Evolutionary conservation across 1,140 invertebrate genomes (phyloP).

Genomic region (Plectus sambesii): DNA sequence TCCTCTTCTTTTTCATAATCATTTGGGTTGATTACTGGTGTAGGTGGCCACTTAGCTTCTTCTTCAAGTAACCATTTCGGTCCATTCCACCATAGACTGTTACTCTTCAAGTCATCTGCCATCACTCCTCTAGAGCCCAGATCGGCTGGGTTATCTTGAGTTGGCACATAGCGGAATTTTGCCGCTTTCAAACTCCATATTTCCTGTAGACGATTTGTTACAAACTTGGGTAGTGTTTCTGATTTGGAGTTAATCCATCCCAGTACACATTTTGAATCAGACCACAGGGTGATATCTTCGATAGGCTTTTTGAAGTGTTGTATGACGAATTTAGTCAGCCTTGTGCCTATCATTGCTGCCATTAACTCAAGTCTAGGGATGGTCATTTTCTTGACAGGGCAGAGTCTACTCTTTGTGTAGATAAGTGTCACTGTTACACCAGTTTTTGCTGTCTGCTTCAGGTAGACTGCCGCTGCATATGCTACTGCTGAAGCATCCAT

Average conservation of each 20-base stretch:
- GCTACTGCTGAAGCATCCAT: constrained; percentile 15
- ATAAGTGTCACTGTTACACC: background rate
- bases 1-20: too few species aligned
- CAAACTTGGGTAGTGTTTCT: constrained; percentile 7
- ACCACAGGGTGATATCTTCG: constrained; percentile 8
- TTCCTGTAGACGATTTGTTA: constrained; percentile 14
- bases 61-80: constrained; percentile 16
- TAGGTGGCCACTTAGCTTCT: too few species aligned
- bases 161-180: constrained; percentile 13
- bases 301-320: constrained; percentile 5
- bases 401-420: constrained; percentile 14
- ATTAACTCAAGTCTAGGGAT: constrained; percentile 25
- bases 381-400: constrained; percentile 1
- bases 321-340: background rate
- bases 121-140: constrained; percentile 9
- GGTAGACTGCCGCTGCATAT: constrained; percentile 18
- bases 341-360: constrained; percentile 5
- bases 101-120: constrained; percentile 6
- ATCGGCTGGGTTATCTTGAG: constrained; percentile 20
- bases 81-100: constrained; percentile 19
- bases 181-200: background rate
- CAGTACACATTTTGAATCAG: constrained; percentile 17
- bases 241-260: constrained; percentile 10
- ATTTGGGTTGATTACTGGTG: too few species aligned
- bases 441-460: background rate